Evolutionary conservation across 2,888 invertebrate genomes (phyloP), one percentile per base, ranked within the genome.

Genomic region (Cryptocheilus praepositus): DNA sequence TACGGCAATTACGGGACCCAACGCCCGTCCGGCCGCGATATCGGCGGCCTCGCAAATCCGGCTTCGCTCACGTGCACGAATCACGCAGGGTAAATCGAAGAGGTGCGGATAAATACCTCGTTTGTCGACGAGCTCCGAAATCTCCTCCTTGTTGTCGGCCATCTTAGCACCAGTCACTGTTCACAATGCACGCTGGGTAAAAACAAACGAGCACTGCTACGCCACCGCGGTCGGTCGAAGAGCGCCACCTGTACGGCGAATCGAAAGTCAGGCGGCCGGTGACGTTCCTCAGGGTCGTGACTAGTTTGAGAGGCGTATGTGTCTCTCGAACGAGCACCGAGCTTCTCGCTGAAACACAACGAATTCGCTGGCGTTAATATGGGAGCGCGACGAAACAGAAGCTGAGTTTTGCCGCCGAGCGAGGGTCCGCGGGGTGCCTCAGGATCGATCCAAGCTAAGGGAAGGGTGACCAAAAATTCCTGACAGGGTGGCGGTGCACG

Each of bases 91-190:
- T 76, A 74, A 79, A 72, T 55, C 51, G 28, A 21, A 51, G 49
- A 57, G 60, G 61, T 51, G 53, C 60, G 49, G 67, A 81, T 83
- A 86, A 86, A 82, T 88, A 89, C 89, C 89, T 89, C 85, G 86
- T 82, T 88, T 87, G 77, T 86, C 88, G 82, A 82, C 86, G 85
- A 85, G 85, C 85, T 86, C 86, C 84, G 82, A 85, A 85, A 87
- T 86, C 84, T 87, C 87, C 87, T 88, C 88, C 88, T 88, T 88
- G 85, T 85, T 86, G 88, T 89, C 89, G 81, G 89, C 89, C 89
- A 89, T 89, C 88, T 89, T 89, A 88, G 88, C 88, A 87, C 87
- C 86, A 88, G 86, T 86, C 87, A 87, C 87, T 86, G 81, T 73
- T 81, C 83, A 85, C 86, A 86, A 86, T 87, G 86, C 87, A 87